These are phyloP conservation scores for Drosophila histrio DNA, from an alignment of 2,888 invertebrate species.

Conservation along the genomic window DNA sequence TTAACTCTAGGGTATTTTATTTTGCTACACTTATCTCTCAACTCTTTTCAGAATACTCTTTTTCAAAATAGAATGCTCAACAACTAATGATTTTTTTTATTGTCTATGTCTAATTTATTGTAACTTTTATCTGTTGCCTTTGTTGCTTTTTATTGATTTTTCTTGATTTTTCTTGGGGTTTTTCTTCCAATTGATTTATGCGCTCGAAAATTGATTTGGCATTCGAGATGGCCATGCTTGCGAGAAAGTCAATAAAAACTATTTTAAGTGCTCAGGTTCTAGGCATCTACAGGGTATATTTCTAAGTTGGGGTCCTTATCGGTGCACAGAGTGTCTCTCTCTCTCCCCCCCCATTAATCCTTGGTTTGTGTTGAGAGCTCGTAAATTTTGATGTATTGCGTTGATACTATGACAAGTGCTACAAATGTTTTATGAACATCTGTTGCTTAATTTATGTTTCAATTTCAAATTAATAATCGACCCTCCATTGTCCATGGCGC, in stretches of 20 bases:
- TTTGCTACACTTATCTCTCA: constrained; percentile 17
- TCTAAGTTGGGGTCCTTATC: constrained; percentile 54
- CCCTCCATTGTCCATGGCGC: background rate
- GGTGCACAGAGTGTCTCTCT: too few species aligned
- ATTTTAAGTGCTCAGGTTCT: constrained; percentile 42
- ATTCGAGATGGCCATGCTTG: constrained; percentile 26
- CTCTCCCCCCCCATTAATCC: background rate
- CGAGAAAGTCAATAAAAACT: constrained; percentile 44
- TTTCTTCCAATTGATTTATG: constrained; percentile 55
- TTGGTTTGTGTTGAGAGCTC: constrained; percentile 39
- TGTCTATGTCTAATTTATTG: constrained; percentile 55
- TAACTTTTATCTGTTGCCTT: constrained; percentile 52
- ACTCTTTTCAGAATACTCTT: background rate
- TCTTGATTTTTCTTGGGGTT: constrained; percentile 9
- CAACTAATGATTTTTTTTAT: constrained; percentile 54
- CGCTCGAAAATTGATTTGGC: constrained; percentile 62
- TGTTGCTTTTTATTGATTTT: constrained; percentile 47
- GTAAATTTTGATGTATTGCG: constrained; percentile 52
- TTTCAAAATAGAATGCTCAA: background rate
- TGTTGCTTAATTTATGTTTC: constrained; percentile 76
- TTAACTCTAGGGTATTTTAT: background rate
- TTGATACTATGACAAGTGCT: constrained; percentile 74
- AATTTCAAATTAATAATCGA: constrained; percentile 48
- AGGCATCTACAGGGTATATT: constrained; percentile 16
- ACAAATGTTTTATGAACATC: constrained; percentile 68